phyloP scores from a whole-genome alignment of 2,888 invertebrate genomes.

The Griposia aprilina region DNA sequence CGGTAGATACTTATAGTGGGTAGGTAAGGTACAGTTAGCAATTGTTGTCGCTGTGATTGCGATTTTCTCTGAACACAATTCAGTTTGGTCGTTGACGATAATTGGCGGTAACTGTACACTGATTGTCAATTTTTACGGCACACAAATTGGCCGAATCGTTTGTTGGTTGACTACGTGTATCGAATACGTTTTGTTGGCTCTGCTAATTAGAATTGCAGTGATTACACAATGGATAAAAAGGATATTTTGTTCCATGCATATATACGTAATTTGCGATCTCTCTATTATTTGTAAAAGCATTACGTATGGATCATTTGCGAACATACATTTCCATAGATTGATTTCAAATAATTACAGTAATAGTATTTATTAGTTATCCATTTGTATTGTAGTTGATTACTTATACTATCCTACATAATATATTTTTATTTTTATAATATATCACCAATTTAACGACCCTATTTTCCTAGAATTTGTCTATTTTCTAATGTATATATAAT shows the following conservation, averaged over 20 bases:
- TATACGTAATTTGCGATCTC: conserved; percentile 12
- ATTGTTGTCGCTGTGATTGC: conserved; percentile 32
- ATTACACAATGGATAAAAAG: conserved; percentile 17
- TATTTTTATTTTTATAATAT: too few relatives aligned
- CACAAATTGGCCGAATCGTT: conserved; percentile 24
- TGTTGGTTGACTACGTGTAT: conserved; percentile 29
- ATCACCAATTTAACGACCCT: neutral
- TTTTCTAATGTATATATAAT: neutral
- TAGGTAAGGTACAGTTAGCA: conserved; percentile 32
- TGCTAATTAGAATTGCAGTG: conserved; percentile 32
- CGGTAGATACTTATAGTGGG: neutral
- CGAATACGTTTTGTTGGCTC: conserved; percentile 24
- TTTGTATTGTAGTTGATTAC: too few relatives aligned
- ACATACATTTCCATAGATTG: neutral
- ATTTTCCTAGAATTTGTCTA: neutral
- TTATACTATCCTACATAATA: too few relatives aligned
- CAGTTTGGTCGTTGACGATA: conserved; percentile 30
- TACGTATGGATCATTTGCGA: neutral
- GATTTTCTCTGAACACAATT: conserved; percentile 38
- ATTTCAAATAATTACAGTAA: too few relatives aligned
- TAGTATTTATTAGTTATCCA: too few relatives aligned
- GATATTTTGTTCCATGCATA: neutral
- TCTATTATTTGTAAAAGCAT: conserved; percentile 12
- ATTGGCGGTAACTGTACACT: conserved; percentile 45
- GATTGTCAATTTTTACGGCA: conserved; percentile 56